Evolutionary conservation across 2,888 invertebrate genomes (phyloP), one percentile per base, ranked within the genome.

Genomic region (Lissonota sp.): DNA sequence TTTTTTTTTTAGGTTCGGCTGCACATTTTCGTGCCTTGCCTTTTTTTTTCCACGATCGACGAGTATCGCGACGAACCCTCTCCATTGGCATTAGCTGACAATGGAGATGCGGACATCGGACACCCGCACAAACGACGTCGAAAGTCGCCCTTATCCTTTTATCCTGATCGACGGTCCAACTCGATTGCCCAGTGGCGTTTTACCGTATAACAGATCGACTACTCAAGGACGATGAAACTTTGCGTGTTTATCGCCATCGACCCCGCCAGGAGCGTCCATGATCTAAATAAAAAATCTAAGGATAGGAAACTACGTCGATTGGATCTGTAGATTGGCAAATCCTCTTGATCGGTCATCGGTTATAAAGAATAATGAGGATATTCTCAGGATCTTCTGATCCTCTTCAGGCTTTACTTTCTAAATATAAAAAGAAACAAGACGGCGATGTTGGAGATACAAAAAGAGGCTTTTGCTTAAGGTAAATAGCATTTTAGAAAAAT

Each of bases 61-160:
- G 79, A 86, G 85, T 12, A 87, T 88, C 86, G 26, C 26, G 26
- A 26, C 89, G 84, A 88, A 86, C 88, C 86, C 87, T 85, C 66
- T n/a, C n/a, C n/a, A n/a, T n/a, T n/a, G 82, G 88, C 90, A 91
- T 90, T 90, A 91, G 90, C 90, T 89, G 91, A 91, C 91, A 90
- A 91, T 91, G 88, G 91, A 92, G 91, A 91, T 91, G 92, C 90
- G 90, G 90, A 92, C 91, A 91, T 86, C 87, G 88, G 84, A 87
- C 89, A 86, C 86, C 87, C 86, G 62, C 69, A 79, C 78, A 77
- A 76, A 42, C 71, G 67, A 39, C 49, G 39, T 40, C 71, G 49
- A 39, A 67, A 78, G 71, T 76, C 83, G 84, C 81, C 76, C 73
- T 53, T 85, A 88, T 69, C 42, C 62, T 40, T 42, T 39, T 44